Evolutionary conservation across 1,140 invertebrate genomes (phyloP).

Genomic region (Tetragonula clypearis): DNA sequence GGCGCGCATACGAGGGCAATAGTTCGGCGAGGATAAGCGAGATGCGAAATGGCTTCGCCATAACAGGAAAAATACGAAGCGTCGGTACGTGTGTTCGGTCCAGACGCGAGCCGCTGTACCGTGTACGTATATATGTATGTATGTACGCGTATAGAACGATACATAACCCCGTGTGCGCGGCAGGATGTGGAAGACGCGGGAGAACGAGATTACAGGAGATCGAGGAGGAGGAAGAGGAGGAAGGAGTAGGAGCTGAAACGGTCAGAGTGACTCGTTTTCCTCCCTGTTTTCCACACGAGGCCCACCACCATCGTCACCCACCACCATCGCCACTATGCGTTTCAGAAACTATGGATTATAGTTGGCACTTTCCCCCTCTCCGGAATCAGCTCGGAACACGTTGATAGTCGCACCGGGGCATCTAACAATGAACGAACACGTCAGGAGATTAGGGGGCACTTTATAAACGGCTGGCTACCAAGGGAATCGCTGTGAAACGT

Average conservation of each 20-base stretch:
- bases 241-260: conserved; percentile 20
- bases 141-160: neutral
- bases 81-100: neutral
- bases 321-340: neutral
- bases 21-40: conserved; percentile 43
- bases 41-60: conserved; percentile 36
- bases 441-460: conserved; percentile 34
- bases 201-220: conserved; percentile 41
- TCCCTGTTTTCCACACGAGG: conserved; percentile 1
- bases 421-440: conserved; percentile 24
- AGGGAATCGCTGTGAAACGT: neutral
- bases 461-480: conserved; percentile 33
- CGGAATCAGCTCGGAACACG: neutral
- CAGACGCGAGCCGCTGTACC: neutral
- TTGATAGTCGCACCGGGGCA: neutral
- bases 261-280: conserved; percentile 15
- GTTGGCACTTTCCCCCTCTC: neutral
- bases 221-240: neutral
- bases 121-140: too few relatives aligned
- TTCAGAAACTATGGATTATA: conserved; percentile 13
- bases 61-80: conserved; percentile 37
- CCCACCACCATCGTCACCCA: neutral
- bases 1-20: conserved; percentile 29
- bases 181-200: conserved; percentile 1
- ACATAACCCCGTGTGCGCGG: neutral